Conservation (phyloP, 92 coral and sea anemone genomes). For the Zoanthus sociatus region DNA sequence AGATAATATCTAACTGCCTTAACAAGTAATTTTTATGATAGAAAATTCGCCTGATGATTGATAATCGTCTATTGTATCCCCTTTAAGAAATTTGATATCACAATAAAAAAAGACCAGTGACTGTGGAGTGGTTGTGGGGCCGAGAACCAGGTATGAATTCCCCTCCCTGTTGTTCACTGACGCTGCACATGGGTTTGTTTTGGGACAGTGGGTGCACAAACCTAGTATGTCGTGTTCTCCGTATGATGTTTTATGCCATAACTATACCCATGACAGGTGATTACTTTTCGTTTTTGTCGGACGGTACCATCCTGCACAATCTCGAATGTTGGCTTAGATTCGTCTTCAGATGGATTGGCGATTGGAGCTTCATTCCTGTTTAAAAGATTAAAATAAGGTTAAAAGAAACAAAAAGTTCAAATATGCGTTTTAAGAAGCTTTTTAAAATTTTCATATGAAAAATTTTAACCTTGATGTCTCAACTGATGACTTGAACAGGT, state of each 20-base stretch:
- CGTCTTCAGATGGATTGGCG: neutral
- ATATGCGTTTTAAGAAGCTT: neutral
- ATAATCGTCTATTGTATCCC: no score
- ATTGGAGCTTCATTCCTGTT: neutral
- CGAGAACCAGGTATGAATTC: neutral
- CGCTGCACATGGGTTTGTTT: neutral
- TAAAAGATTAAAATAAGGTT: neutral
- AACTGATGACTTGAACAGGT: neutral
- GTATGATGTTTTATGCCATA: no score
- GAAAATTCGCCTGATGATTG: no score
- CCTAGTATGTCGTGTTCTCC: neutral
- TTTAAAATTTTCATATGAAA: neutral
- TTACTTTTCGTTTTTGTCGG: no score
- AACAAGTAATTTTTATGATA: no score
- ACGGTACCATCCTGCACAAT: no score
- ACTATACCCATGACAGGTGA: no score
- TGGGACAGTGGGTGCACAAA: neutral
- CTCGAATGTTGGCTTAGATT: neutral
- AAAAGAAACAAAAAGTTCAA: neutral
- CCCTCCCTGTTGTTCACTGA: neutral
- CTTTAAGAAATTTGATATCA: no score
- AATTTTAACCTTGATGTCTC: neutral
- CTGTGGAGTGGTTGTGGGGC: neutral
- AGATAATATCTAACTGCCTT: no score
- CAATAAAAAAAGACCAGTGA: neutral